These are phyloP conservation scores for Felis chaus DNA, from an alignment of 2,113 vertebrate species.

Conservation along the genomic window DNA sequence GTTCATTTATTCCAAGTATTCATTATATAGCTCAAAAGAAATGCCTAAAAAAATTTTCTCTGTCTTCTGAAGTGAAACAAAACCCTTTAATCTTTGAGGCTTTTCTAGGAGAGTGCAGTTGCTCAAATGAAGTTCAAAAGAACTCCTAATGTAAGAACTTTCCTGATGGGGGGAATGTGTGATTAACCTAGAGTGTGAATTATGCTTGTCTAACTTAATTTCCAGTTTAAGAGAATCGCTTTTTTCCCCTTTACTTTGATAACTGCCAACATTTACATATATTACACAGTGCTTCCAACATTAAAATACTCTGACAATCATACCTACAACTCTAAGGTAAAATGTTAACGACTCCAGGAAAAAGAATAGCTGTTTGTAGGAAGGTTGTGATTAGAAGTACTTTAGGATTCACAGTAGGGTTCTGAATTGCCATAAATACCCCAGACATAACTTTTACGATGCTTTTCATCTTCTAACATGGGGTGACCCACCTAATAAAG, in stretches of 20 bases:
- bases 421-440: slow-evolving; percentile 41
- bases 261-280: slow-evolving; percentile 63
- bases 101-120: slow-evolving; percentile 24
- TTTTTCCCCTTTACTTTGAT: slow-evolving; percentile 51
- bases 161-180: neutral
- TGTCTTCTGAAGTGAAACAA: slow-evolving; percentile 62
- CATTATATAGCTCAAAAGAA: slow-evolving; percentile 32
- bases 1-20: slow-evolving; percentile 33
- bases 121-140: slow-evolving; percentile 57
- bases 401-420: slow-evolving; percentile 7
- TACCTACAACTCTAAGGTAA: neutral
- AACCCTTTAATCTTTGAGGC: slow-evolving; percentile 54
- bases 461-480: neutral
- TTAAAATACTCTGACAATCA: slow-evolving; percentile 57
- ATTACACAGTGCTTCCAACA: slow-evolving; percentile 33
- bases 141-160: slow-evolving; percentile 56
- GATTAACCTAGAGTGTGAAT: slow-evolving; percentile 47
- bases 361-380: slow-evolving; percentile 27
- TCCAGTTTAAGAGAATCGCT: slow-evolving; percentile 59
- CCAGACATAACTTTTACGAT: neutral
- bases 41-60: slow-evolving; percentile 18
- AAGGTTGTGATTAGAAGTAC: slow-evolving; percentile 13
- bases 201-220: slow-evolving; percentile 72
- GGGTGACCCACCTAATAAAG: slow-evolving; percentile 65
- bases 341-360: slow-evolving; percentile 15